These are phyloP conservation scores for Nephrocerus scutellatus DNA, from an alignment of 2,888 invertebrate genomes.

Conservation along the genomic window DNA sequence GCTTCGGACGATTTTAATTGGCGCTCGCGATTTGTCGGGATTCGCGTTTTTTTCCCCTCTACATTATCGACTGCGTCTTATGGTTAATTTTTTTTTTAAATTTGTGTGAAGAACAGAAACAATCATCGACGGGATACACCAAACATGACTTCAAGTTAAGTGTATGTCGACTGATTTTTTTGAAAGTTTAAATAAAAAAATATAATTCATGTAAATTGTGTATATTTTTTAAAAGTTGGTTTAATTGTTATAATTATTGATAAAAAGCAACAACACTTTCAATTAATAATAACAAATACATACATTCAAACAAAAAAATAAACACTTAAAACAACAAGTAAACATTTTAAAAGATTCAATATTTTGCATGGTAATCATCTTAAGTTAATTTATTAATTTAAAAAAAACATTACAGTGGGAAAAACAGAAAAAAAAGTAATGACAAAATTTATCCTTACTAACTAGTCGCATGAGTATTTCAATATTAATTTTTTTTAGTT, in stretches of 20 bases:
- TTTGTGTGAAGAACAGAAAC: too few species aligned
- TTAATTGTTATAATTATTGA: conserved; percentile 9
- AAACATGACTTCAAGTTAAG: too few species aligned
- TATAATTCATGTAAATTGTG: conserved; percentile 13
- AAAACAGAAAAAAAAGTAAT: conserved; percentile 10
- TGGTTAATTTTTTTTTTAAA: too few species aligned
- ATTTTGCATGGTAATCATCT: too few species aligned
- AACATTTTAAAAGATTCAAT: conserved; percentile 27
- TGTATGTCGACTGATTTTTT: too few species aligned
- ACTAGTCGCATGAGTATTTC: conserved; percentile 47
- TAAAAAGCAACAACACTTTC: conserved; percentile 1
- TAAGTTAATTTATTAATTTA: too few species aligned
- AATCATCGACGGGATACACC: too few species aligned
- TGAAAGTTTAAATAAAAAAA: too few species aligned
- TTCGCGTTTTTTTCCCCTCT: too few species aligned
- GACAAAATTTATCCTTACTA: conserved; percentile 29
- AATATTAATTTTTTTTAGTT: conserved; percentile 45
- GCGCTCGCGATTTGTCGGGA: too few species aligned
- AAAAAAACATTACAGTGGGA: conserved; percentile 18
- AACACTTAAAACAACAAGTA: conserved; percentile 15
- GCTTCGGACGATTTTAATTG: too few species aligned
- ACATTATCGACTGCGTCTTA: too few species aligned
- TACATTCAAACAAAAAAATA: conserved; percentile 1
- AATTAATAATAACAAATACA: not conserved
- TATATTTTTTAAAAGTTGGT: conserved; percentile 5